These are phyloP conservation scores for Numenius arquata DNA, from an alignment of 2,113 vertebrate genomes.

Conservation along the genomic window DNA sequence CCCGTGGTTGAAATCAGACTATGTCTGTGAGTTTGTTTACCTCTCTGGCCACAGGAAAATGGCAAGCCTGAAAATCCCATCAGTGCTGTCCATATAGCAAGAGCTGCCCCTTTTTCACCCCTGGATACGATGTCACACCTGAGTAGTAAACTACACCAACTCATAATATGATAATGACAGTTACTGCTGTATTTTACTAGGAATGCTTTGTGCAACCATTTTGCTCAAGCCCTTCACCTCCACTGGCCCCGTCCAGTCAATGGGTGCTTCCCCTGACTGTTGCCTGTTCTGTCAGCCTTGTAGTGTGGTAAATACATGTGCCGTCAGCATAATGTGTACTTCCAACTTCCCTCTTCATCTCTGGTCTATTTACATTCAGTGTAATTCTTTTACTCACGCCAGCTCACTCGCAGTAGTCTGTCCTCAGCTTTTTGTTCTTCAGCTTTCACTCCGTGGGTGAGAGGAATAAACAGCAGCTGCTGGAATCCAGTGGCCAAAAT, in stretches of 20 bases:
- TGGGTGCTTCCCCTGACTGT: not conserved
- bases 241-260: not conserved
- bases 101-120: not conserved
- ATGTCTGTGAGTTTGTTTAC: slow-evolving; percentile 26
- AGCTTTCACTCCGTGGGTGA: not conserved
- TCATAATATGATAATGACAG: not conserved
- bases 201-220: not conserved
- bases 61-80: not conserved
- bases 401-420: not conserved
- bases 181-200: not conserved
- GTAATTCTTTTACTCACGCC: not conserved
- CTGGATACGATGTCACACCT: not conserved
- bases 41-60: not conserved
- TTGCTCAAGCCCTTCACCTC: not conserved
- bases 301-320: not conserved
- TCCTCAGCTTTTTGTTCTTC: slow-evolving; percentile 8
- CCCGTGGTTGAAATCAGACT: slow-evolving; percentile 28
- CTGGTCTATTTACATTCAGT: not conserved
- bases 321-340: not conserved
- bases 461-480: slow-evolving; percentile 27
- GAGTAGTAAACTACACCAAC: not conserved
- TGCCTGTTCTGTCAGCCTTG: not conserved
- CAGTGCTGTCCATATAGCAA: not conserved
- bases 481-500: not conserved
- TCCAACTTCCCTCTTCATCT: not conserved